Conservation (phyloP, 2,888 invertebrate species). For the Nowickia ferox region DNA sequence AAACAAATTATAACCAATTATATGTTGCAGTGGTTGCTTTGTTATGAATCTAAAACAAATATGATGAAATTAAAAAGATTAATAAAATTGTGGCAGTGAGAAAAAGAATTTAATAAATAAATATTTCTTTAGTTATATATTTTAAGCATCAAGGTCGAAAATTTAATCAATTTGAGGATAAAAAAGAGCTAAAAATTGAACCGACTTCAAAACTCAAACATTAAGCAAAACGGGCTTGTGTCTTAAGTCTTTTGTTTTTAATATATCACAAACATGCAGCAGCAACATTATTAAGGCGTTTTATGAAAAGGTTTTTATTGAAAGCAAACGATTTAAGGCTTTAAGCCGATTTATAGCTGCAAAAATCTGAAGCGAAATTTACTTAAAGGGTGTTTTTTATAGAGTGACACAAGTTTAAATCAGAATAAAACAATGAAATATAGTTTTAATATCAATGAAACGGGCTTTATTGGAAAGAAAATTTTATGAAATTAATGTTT, state of each 20-base stretch:
- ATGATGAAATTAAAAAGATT: slow-evolving; percentile 64
- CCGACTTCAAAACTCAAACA: not conserved
- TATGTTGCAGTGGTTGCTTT: slow-evolving; percentile 46
- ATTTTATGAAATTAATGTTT: too few species aligned
- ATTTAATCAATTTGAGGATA: slow-evolving; percentile 59
- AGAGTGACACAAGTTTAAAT: too few species aligned
- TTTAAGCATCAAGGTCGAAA: slow-evolving; percentile 58
- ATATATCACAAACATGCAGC: slow-evolving; percentile 40
- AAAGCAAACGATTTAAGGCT: slow-evolving; percentile 44
- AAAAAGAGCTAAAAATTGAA: not conserved
- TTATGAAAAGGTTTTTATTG: not conserved
- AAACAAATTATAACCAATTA: slow-evolving; percentile 68
- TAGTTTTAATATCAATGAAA: too few species aligned
- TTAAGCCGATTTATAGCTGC: slow-evolving; percentile 19
- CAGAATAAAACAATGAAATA: too few species aligned
- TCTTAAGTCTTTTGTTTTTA: slow-evolving; percentile 40
- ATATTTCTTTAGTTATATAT: not conserved
- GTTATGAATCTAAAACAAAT: slow-evolving; percentile 60
- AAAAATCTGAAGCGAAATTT: slow-evolving; percentile 7
- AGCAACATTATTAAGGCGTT: not conserved
- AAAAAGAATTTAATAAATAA: slow-evolving; percentile 39
- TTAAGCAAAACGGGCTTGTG: slow-evolving; percentile 29
- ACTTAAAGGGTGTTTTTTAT: not conserved
- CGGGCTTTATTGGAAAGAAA: too few species aligned
- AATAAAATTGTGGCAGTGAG: not conserved